Conservation (phyloP, 23 tunicate species). For the Styela clava region DNA sequence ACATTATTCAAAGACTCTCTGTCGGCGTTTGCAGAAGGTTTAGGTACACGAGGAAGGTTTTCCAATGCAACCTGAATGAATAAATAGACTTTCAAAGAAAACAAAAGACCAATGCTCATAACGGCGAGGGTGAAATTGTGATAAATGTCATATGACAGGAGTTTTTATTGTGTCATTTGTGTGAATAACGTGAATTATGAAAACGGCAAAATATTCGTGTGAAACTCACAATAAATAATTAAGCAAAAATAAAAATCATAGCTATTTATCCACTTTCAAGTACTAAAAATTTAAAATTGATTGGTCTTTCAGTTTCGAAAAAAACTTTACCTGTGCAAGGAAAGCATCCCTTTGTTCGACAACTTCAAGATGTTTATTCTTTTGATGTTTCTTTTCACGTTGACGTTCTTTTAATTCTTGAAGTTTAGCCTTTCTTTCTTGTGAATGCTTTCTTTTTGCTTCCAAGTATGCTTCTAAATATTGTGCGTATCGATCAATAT, state of each 20-base stretch:
- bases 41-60: slow-evolving; percentile 2
- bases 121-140: too few relatives aligned
- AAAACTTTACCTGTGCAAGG: slow-evolving; percentile 31
- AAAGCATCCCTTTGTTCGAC: slow-evolving; percentile 27
- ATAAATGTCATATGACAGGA: too few relatives aligned
- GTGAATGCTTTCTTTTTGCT: slow-evolving; percentile 21
- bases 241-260: too few relatives aligned
- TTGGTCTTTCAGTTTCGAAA: too few relatives aligned
- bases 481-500: slow-evolving; percentile 17
- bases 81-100: neutral
- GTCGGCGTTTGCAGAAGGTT: neutral
- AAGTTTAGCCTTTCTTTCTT: slow-evolving; percentile 16
- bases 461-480: slow-evolving; percentile 29
- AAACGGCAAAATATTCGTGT: too few relatives aligned
- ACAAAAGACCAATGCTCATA: too few relatives aligned
- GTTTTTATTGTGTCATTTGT: too few relatives aligned
- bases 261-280: too few relatives aligned
- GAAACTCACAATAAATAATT: too few relatives aligned
- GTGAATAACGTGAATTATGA: too few relatives aligned
- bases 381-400: neutral
- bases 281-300: too few relatives aligned
- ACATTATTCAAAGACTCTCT: neutral
- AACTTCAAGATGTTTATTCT: slow-evolving; percentile 9
- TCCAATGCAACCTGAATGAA: slow-evolving; percentile 12
- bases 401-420: slow-evolving; percentile 14